Conservation (phyloP, 2,888 invertebrate genomes). For the Anagyrus pseudococci region DNA sequence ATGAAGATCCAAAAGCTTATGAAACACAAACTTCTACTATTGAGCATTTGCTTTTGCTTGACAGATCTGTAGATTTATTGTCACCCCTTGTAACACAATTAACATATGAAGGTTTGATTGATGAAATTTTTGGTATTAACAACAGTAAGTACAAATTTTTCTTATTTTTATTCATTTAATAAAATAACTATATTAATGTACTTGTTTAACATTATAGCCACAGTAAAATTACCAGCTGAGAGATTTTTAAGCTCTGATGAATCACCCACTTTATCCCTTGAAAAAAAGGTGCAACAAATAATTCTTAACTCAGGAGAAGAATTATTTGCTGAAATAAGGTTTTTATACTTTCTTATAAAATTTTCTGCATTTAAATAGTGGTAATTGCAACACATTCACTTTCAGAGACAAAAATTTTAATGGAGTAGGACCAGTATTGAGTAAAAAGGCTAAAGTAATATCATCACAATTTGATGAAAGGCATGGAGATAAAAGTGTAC, state of each 20-base stretch:
- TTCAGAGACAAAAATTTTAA: conserved; percentile 89
- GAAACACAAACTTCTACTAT: conserved; percentile 68
- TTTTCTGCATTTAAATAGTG: neutral
- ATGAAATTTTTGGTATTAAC: conserved; percentile 90
- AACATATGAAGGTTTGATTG: conserved; percentile 97
- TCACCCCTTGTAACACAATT: conserved; percentile 93
- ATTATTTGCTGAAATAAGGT: conserved; percentile 81
- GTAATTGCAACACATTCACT: neutral
- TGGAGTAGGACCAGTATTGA: conserved; percentile 84
- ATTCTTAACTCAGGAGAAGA: conserved; percentile 90
- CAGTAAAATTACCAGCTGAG: conserved; percentile 84
- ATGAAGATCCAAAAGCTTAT: conserved; percentile 65
- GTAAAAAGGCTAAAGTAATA: conserved; percentile 85
- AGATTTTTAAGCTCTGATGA: conserved; percentile 79
- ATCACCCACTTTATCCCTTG: conserved; percentile 66
- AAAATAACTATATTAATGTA: neutral
- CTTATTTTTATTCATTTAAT: neutral
- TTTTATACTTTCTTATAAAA: conserved; percentile 13
- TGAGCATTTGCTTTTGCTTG: conserved; percentile 88
- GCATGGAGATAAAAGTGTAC: conserved; percentile 87
- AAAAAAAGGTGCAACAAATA: conserved; percentile 75
- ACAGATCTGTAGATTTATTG: conserved; percentile 89
- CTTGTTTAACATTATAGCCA: conserved; percentile 64
- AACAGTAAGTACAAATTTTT: conserved; percentile 63
- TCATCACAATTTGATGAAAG: conserved; percentile 85